Evolutionary conservation across 2,888 invertebrate species (phyloP), one percentile per base, ranked within the genome.

Genomic region (Drosophila melanocephala): DNA sequence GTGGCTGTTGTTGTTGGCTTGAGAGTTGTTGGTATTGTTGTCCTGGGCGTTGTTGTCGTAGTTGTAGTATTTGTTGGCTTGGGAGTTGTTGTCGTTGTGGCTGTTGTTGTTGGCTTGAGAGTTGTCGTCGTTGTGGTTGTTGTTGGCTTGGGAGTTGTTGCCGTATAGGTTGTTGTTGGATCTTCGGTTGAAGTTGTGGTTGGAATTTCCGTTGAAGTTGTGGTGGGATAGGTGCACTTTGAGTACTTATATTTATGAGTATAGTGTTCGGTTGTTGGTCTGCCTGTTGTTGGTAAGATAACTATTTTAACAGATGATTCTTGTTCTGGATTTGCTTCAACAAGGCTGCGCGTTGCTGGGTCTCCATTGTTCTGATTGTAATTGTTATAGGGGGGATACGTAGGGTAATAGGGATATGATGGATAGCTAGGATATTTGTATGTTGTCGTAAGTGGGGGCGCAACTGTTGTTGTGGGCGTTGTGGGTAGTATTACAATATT

Each of bases 401-500:
- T 32, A 4, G 71, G 58, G 22, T 69, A 58, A 0, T 50, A 39
- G 3, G 72, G 51, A 47, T 75, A 66, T 0, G 67, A 44, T 3
- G 68, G 58, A n/a, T 69, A 60, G 12, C 35, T 10, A 19, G 14
- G 72, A 59, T 53, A 51, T 37, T 26, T 14, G 42, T 61, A 2
- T 26, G 58, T 28, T 56, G 56, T 28, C 26, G 16, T n/a, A 32
- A 7, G n/a, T 39, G 58, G 26, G 16, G 71, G 50, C 2, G 72
- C 60, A 44, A 44, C 47, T 1, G 65, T 58, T 22, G 71, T 51
- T 4, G 74, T 59, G 9, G 61, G 50, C 1, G 67, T 53, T 44
- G 69, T 58, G 7, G 77, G 64, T 12, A 63, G 2, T n/a, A 76
- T 32, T 2, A 74, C 77, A 9, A 79, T 10, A 1, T 65, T 37